These are phyloP conservation scores for Epinephelus cyanopodus DNA, from an alignment of 2,113 vertebrate genomes.

Conservation along the genomic window DNA sequence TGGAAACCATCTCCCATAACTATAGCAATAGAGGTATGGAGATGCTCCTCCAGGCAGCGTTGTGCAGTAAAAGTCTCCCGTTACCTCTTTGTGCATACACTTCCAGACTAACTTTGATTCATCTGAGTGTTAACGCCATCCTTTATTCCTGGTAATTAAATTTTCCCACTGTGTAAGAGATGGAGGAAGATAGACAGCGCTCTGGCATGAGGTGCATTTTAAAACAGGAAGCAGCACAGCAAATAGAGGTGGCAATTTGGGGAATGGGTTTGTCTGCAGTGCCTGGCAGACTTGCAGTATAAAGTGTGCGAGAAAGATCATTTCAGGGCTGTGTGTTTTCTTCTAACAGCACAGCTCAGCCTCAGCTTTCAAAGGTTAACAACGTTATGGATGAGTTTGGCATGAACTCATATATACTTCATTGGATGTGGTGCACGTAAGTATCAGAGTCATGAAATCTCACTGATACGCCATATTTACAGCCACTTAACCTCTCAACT, in stretches of 20 bases:
- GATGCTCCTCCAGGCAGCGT: constrained; percentile 29
- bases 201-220: constrained; percentile 15
- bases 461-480: constrained; percentile 48
- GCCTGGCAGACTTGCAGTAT: constrained; percentile 14
- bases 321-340: constrained; percentile 2
- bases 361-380: constrained; percentile 52
- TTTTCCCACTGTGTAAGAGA: constrained; percentile 44
- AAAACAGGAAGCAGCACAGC: constrained; percentile 31
- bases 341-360: constrained; percentile 4
- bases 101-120: constrained; percentile 61
- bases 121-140: constrained; percentile 35
- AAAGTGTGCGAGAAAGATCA: constrained; percentile 8
- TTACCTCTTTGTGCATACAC: constrained; percentile 48
- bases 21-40: constrained; percentile 29
- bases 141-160: constrained; percentile 59
- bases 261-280: constrained; percentile 23
- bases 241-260: constrained; percentile 14
- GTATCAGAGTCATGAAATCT: constrained; percentile 47
- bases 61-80: constrained; percentile 14
- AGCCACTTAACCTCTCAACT: constrained; percentile 51
- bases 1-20: constrained; percentile 68
- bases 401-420: constrained; percentile 52
- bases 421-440: constrained; percentile 12
- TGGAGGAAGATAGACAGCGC: constrained; percentile 10
- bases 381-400: constrained; percentile 28